Base-by-base conservation (phyloP, 2,888 invertebrate genomes). In the Eristalinus sepulchralis region DNA sequence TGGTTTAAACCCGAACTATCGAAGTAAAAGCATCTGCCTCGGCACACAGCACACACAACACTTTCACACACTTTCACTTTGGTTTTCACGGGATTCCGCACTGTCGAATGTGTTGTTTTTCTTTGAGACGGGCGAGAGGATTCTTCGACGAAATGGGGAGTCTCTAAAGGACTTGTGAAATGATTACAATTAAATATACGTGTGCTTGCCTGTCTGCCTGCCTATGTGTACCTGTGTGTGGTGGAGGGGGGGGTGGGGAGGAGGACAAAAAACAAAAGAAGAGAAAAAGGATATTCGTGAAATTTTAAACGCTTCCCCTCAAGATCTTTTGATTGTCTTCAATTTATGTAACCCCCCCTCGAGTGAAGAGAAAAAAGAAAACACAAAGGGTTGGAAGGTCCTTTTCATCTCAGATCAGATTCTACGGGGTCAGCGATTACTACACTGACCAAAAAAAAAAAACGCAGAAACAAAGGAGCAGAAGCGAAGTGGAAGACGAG, bases 41-140 rank as follows among this genome's bases (percentile, higher is more conserved):
- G 27, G 66, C 66, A 34, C 20, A 22, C 20, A 64, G 33, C 57
- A 66, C 53, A 13, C 47, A 53, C 66, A 72, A 73, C 83, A 83
- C 78, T 86, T 78, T 86, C 75, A 83, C 86, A 78, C 73, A 86
- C 86, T 86, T 86, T 83, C 83, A 86, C 83, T 86, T 85, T 66
- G 75, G 71, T 71, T 86, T 86, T 86, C 73, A 83, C 73, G 70
- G 62, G 73, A 78, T 86, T 79, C 79, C 60, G 47, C 24, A 57
- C 24, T 57, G 22, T 13, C 24, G 57, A 11, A 9, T 57, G 22
- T 13, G 57, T 10, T 39, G 11, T 55, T 55, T 22, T 17, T n/a
- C 4, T 1, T 55, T 4, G 71, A 60, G 47, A 39, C 5, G 33
- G 53, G 11, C 39, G 36, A 63, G 72, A 70, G 76, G 84, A 72